Conservation (phyloP, 2,888 invertebrate species). For the Aspidiotus destructor region DNA sequence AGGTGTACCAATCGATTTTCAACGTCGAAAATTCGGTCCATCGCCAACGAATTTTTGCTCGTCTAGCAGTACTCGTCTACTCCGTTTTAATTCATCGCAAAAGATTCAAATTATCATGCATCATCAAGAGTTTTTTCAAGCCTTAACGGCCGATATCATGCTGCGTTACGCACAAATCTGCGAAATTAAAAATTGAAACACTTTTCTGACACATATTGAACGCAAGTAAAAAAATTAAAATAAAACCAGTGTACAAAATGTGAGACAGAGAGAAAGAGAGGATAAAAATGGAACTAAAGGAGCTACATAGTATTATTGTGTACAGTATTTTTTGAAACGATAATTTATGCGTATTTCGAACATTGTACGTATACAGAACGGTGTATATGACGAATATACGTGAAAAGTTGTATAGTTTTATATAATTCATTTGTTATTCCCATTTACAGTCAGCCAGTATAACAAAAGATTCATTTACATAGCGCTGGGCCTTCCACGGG, state of each 20-base stretch:
- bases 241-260: no score
- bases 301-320: not conserved
- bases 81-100: no score
- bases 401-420: constrained; percentile 23
- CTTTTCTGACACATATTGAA: constrained; percentile 13
- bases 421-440: constrained; percentile 30
- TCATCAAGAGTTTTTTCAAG: not conserved
- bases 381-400: not conserved
- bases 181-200: constrained; percentile 29
- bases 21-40: no score
- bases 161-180: constrained; percentile 27
- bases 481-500: constrained; percentile 18
- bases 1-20: no score
- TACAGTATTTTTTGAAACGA: constrained; percentile 21
- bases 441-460: constrained; percentile 21
- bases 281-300: no score
- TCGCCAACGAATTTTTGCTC: no score
- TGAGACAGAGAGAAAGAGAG: no score
- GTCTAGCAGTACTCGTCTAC: no score
- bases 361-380: no score
- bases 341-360: constrained; percentile 20
- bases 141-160: constrained; percentile 19
- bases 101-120: no score
- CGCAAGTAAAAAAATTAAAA: no score
- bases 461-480: constrained; percentile 29